Conservation (phyloP, 2,797 vertebrate species). For the Uromys caudimaculatus region DNA sequence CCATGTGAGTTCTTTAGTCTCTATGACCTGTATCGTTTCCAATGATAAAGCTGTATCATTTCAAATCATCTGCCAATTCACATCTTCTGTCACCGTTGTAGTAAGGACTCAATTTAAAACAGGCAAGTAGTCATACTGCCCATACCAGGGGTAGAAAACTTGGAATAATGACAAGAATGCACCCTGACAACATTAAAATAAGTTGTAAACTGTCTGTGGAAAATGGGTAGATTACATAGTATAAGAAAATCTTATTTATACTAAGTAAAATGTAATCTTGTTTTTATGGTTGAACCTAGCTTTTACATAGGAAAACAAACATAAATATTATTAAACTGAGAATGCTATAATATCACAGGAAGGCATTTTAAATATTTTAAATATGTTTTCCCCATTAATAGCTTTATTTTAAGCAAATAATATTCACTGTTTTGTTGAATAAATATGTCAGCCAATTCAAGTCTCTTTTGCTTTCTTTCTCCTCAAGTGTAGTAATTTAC, state of each 20-base stretch:
- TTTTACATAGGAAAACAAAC: background rate
- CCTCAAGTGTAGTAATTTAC: background rate
- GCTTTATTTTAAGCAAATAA: background rate
- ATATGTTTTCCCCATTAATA: background rate
- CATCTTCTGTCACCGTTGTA: background rate
- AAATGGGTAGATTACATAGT: background rate
- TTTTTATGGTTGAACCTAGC: background rate
- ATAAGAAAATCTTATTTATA: background rate
- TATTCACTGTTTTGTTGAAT: background rate
- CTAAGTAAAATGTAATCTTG: background rate
- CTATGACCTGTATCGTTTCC: background rate
- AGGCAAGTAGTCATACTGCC: background rate
- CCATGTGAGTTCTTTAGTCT: background rate
- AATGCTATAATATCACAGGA: background rate
- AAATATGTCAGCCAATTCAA: background rate
- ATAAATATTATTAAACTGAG: background rate
- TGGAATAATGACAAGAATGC: background rate
- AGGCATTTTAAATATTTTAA: background rate
- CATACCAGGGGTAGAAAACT: background rate
- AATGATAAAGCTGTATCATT: background rate
- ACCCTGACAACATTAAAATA: background rate
- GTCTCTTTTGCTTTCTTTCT: background rate
- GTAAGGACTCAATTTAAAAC: background rate
- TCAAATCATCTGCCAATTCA: background rate
- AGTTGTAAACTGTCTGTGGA: background rate